Evolutionary conservation across 2,888 invertebrate species (phyloP), one percentile per base, ranked within the genome.

Genomic region (Cybosia mesomella): DNA sequence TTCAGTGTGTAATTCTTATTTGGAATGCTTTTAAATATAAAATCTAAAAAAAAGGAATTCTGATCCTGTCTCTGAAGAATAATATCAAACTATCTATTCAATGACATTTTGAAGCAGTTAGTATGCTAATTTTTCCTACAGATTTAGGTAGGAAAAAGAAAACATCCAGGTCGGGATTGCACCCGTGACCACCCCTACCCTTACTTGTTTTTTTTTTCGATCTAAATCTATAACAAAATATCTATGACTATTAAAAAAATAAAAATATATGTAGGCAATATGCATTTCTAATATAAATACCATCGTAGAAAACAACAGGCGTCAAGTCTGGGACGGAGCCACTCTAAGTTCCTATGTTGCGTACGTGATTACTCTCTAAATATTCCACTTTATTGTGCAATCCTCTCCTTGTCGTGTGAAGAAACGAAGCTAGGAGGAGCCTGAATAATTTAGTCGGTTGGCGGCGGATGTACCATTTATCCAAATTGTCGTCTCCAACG

Each of bases 381-480:
- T 93, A 93, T 93, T 91, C 90, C 90, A 90, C 90, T 92, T 91
- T 93, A 92, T 90, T 89, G 90, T 89, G 84, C 92, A 92, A 90
- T 92, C 87, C 89, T 89, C 86, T 91, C 87, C 89, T 90, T 90
- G 92, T 91, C 92, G 89, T 86, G 88, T 83, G 86, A 90, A 90
- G 89, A 90, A 89, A 87, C 86, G 86, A 88, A 88, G 88, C 87
- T 82, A 88, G 86, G 82, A 88, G 86, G 80, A 80, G 77, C 76
- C 80, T 93, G 92, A 94, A 94, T 94, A 90, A 93, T 94, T 92
- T 90, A 94, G 87, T 77, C 75, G 84, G 90, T 82, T 84, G 92
- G 85, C 89, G 86, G 85, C 83, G 89, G 89, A 90, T 90, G 87
- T 87, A 91, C 91, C 92, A 93, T 94, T 93, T 93, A 92, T 92